Evolutionary conservation across 1,140 invertebrate genomes (phyloP).

Genomic region (Leguminivora glycinivorella): DNA sequence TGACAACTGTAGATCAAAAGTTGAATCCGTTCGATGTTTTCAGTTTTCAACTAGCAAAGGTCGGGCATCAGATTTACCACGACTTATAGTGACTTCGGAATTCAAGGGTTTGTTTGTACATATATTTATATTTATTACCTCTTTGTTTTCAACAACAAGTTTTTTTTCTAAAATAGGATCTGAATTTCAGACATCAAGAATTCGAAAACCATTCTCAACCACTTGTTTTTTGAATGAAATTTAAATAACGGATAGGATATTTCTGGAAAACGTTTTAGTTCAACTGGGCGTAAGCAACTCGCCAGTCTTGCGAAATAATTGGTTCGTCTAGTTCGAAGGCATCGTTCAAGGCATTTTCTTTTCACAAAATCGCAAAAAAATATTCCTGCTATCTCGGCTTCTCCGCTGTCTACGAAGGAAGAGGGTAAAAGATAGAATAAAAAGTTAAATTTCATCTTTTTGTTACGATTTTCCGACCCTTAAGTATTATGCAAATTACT

Average conservation of each 20-base stretch:
- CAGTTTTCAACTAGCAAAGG: no score
- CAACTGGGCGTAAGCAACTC: neutral
- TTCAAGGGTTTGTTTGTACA: no score
- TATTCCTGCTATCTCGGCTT: neutral
- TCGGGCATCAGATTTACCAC: no score
- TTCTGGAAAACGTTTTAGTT: neutral
- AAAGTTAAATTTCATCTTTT: neutral
- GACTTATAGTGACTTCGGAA: no score
- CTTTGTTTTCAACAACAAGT: no score
- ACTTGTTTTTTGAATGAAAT: neutral
- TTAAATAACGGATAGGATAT: neutral
- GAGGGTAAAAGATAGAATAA: neutral
- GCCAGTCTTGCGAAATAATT: slow-evolving; percentile 14
- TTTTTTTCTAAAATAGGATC: no score
- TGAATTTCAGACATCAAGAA: no score
- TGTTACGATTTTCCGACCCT: neutral
- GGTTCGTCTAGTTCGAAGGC: slow-evolving; percentile 14
- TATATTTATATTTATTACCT: no score
- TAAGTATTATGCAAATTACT: neutral
- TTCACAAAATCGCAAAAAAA: neutral
- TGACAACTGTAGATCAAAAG: no score
- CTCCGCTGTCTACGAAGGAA: neutral
- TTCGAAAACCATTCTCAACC: no score
- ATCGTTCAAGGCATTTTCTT: neutral
- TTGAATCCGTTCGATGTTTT: no score